Evolutionary conservation across 2,888 invertebrate species (phyloP).

Genomic region (Meganola albula): DNA sequence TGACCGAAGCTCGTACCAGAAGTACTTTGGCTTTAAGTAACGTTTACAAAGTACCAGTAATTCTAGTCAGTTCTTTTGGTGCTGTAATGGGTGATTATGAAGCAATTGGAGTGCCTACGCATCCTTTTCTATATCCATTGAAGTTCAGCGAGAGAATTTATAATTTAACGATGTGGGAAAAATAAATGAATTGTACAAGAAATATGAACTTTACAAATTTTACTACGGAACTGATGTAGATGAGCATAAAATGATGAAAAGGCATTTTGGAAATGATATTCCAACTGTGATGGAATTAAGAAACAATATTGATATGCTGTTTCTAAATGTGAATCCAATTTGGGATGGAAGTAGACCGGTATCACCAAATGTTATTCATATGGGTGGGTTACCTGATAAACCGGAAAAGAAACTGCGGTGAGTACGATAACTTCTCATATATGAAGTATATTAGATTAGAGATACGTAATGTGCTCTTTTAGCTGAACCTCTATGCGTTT

Average conservation of each 20-base stretch:
- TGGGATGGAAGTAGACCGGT: slow-evolving; percentile 48
- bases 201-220: slow-evolving; percentile 12
- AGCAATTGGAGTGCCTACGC: slow-evolving; percentile 32
- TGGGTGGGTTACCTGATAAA: slow-evolving; percentile 58
- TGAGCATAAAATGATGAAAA: slow-evolving; percentile 21
- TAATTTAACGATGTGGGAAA: slow-evolving; percentile 37
- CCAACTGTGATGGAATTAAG: slow-evolving; percentile 28
- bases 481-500: too few relatives aligned
- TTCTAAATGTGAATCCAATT: slow-evolving; percentile 54
- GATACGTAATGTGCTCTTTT: too few relatives aligned
- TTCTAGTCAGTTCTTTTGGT: slow-evolving; percentile 41
- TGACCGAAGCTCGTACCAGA: slow-evolving; percentile 33
- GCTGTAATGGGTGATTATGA: slow-evolving; percentile 19
- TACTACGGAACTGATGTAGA: slow-evolving; percentile 4
- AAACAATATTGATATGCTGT: slow-evolving; percentile 46
- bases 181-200: slow-evolving; percentile 24
- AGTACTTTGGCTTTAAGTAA: slow-evolving; percentile 27
- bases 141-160: slow-evolving; percentile 22
- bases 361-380: slow-evolving; percentile 50
- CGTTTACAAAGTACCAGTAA: slow-evolving; percentile 37
- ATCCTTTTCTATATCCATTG: slow-evolving; percentile 38
- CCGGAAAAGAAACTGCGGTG: slow-evolving; percentile 40
- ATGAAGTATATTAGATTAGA: too few relatives aligned
- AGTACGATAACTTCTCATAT: too few relatives aligned
- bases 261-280: slow-evolving; percentile 29